Evolutionary conservation across 2,888 invertebrate genomes (phyloP).

Genomic region (Drosophila nr. fundita): DNA sequence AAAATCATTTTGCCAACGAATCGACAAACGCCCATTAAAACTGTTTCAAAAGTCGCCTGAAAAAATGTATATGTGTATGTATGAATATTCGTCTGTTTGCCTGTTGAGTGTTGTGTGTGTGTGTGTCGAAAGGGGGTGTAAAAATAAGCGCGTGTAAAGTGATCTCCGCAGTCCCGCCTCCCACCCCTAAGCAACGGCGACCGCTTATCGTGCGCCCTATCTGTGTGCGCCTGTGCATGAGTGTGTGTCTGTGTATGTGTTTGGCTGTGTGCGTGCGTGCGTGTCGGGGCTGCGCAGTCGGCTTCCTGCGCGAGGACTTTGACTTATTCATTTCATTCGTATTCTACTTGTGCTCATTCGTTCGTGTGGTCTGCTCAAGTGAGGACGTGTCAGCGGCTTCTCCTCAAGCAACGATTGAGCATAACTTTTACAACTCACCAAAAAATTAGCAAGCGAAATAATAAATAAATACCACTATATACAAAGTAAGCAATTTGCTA

Average conservation of each 20-base stretch:
- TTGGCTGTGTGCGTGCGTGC: slow-evolving; percentile 53
- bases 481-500: slow-evolving; percentile 47
- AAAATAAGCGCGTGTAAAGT: slow-evolving; percentile 75
- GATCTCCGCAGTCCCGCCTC: slow-evolving; percentile 63
- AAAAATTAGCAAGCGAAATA: slow-evolving; percentile 3
- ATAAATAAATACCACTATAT: slow-evolving; percentile 40
- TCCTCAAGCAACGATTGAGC: slow-evolving; percentile 10
- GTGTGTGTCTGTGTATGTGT: slow-evolving; percentile 15
- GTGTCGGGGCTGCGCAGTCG: slow-evolving; percentile 73
- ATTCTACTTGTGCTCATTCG: slow-evolving; percentile 57
- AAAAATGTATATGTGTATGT: slow-evolving; percentile 22
- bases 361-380: slow-evolving; percentile 59
- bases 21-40: slow-evolving; percentile 41
- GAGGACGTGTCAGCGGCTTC: slow-evolving; percentile 66
- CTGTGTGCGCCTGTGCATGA: slow-evolving; percentile 35
- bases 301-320: slow-evolving; percentile 79
- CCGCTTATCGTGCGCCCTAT: slow-evolving; percentile 65
- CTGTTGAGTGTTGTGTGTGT: slow-evolving; percentile 22
- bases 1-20: slow-evolving; percentile 34
- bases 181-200: slow-evolving; percentile 61
- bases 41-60: slow-evolving; percentile 44
- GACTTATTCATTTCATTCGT: slow-evolving; percentile 59
- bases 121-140: slow-evolving; percentile 65
- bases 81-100: slow-evolving; percentile 13
- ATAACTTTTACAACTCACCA: slow-evolving; percentile 31